These are phyloP conservation scores for Zootermopsis nevadensis DNA, from an alignment of 2,888 invertebrate species.

Conservation along the genomic window DNA sequence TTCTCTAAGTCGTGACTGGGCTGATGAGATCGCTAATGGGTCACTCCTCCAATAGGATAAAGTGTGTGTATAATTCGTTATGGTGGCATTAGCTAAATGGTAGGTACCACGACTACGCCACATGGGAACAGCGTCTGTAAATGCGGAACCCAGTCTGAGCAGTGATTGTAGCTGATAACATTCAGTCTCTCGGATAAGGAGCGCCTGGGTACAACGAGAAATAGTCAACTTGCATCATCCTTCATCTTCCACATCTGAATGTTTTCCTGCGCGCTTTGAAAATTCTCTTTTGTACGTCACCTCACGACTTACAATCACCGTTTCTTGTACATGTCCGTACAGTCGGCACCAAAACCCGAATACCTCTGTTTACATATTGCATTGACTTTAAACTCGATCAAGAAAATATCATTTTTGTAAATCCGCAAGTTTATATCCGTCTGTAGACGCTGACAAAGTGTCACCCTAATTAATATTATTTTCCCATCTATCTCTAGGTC, in stretches of 20 bases:
- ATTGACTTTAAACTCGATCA: no score
- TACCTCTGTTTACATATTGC: no score
- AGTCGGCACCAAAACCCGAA: neutral
- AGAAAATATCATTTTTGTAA: no score
- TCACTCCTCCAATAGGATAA: neutral
- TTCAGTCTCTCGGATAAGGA: neutral
- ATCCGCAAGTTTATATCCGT: no score
- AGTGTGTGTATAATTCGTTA: neutral
- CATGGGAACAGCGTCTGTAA: neutral
- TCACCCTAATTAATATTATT: no score
- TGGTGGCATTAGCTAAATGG: neutral
- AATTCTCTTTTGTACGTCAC: neutral
- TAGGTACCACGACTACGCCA: neutral
- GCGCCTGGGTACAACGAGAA: neutral
- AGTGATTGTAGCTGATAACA: neutral
- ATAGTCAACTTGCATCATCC: neutral
- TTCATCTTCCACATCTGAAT: constrained; percentile 13
- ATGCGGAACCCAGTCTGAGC: no score
- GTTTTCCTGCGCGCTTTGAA: constrained; percentile 15
- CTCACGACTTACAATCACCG: neutral
- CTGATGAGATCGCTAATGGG: constrained; percentile 10
- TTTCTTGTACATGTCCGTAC: neutral
- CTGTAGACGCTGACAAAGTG: no score
- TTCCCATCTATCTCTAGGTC: no score
- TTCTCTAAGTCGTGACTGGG: constrained; percentile 3